phyloP scores from a whole-genome alignment of 2,113 vertebrate genomes.

The Nothobranchius kuhntae region DNA sequence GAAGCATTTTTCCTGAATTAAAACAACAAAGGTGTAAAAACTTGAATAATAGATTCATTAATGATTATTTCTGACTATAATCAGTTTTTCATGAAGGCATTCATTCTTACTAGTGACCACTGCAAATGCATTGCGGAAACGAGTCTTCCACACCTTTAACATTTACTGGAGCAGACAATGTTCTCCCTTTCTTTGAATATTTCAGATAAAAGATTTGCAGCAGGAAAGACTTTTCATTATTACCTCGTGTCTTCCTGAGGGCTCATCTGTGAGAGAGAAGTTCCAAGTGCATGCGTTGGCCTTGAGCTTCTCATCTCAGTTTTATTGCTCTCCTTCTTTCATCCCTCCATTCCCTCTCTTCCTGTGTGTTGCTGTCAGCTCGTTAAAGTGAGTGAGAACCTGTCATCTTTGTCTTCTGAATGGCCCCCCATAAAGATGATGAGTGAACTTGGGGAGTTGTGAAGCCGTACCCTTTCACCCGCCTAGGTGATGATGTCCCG shows the following conservation, averaged over 20 bases:
- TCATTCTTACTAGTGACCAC: too few relatives aligned
- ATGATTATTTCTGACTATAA: too few relatives aligned
- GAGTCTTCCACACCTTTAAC: too few relatives aligned
- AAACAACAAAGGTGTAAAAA: too few relatives aligned
- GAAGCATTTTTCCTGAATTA: too few relatives aligned
- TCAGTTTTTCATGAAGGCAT: too few relatives aligned
- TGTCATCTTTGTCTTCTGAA: constrained; percentile 72
- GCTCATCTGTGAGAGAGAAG: constrained; percentile 27
- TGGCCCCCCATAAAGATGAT: constrained; percentile 66
- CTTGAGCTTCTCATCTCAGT: constrained; percentile 59
- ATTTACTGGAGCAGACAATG: background rate
- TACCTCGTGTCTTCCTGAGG: constrained; percentile 6
- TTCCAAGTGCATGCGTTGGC: constrained; percentile 41
- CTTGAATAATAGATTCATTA: too few relatives aligned
- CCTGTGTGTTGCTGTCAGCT: constrained; percentile 57
- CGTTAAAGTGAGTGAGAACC: constrained; percentile 72
- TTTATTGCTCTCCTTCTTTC: constrained; percentile 53
- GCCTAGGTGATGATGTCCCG: constrained; percentile 50
- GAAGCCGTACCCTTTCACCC: constrained; percentile 58
- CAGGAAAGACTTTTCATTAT: background rate
- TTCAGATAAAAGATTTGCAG: background rate
- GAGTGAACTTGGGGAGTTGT: constrained; percentile 60
- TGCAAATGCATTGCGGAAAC: too few relatives aligned
- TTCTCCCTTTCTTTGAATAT: background rate
- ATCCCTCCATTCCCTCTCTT: constrained; percentile 37